These are phyloP conservation scores for Diorhabda elongata DNA, from an alignment of 1,140 invertebrate genomes.

Conservation along the genomic window DNA sequence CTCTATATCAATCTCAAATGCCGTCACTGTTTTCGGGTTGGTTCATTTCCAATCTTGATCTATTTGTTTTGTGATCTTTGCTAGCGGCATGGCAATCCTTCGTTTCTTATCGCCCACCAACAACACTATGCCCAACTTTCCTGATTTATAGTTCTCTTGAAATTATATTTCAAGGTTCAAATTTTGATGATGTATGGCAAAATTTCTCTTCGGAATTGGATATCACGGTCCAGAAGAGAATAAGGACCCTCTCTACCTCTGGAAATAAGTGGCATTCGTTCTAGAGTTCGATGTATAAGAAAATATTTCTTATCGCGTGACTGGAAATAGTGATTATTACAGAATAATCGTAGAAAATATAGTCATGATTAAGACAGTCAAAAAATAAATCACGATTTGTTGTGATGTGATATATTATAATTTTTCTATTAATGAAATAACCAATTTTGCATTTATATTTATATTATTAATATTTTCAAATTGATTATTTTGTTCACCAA, in stretches of 20 bases:
- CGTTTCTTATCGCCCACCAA: conserved; percentile 43
- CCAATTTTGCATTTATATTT: not conserved
- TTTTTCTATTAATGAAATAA: not conserved
- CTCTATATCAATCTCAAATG: not conserved
- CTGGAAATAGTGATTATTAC: not conserved
- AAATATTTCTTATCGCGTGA: not conserved
- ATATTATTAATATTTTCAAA: too few relatives aligned
- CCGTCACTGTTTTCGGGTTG: conserved; percentile 33
- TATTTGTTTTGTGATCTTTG: conserved; percentile 48
- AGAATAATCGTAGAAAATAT: not conserved
- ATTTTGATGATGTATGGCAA: conserved; percentile 16
- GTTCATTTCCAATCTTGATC: conserved; percentile 47
- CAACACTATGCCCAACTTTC: conserved; percentile 30
- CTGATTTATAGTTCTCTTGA: conserved; percentile 33
- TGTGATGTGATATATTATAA: not conserved
- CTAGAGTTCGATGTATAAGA: not conserved
- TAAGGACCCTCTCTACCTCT: not conserved
- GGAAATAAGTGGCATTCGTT: not conserved
- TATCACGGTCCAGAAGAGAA: conserved; percentile 9
- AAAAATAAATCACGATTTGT: not conserved
- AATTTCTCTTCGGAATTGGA: conserved; percentile 16
- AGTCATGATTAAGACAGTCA: not conserved
- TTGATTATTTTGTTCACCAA: too few relatives aligned
- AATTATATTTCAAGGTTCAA: conserved; percentile 37
- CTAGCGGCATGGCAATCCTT: conserved; percentile 42